phyloP scores from a whole-genome alignment of 2,113 vertebrate genomes.

The Setophaga petechia region DNA sequence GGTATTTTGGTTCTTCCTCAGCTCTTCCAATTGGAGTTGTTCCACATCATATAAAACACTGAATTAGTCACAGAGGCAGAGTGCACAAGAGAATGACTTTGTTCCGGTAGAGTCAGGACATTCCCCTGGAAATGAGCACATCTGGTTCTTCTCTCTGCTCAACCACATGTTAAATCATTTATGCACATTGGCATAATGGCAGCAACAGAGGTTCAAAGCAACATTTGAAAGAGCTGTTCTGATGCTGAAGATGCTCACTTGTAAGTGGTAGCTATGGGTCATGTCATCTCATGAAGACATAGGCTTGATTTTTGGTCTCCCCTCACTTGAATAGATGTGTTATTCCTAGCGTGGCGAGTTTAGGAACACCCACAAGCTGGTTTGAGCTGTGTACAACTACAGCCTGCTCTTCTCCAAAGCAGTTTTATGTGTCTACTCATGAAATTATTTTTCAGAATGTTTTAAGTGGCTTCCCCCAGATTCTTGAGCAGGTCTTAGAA shows the following conservation, averaged over 20 bases:
- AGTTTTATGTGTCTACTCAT: neutral
- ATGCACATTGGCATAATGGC: constrained; percentile 42
- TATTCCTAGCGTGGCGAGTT: neutral
- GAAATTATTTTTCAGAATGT: neutral
- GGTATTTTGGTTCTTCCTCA: constrained; percentile 32
- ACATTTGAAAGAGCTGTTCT: neutral
- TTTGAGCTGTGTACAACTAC: neutral
- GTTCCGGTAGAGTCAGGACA: constrained; percentile 59
- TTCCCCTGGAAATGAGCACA: constrained; percentile 68
- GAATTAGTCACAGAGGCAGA: constrained; percentile 64
- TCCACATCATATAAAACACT: constrained; percentile 60
- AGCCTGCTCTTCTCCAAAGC: neutral
- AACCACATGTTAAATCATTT: constrained; percentile 58
- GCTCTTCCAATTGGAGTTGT: constrained; percentile 44
- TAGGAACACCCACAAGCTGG: neutral
- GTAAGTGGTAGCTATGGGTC: neutral
- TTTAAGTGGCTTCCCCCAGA: neutral
- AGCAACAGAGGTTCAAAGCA: constrained; percentile 23
- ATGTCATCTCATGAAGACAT: neutral
- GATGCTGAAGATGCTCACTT: neutral
- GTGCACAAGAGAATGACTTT: constrained; percentile 62
- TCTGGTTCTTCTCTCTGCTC: constrained; percentile 63
- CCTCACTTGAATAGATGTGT: neutral
- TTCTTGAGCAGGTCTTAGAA: neutral
- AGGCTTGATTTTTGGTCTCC: neutral